phyloP scores from a whole-genome alignment of 2,888 invertebrate species.

The Caenorhabditis virilis region DNA sequence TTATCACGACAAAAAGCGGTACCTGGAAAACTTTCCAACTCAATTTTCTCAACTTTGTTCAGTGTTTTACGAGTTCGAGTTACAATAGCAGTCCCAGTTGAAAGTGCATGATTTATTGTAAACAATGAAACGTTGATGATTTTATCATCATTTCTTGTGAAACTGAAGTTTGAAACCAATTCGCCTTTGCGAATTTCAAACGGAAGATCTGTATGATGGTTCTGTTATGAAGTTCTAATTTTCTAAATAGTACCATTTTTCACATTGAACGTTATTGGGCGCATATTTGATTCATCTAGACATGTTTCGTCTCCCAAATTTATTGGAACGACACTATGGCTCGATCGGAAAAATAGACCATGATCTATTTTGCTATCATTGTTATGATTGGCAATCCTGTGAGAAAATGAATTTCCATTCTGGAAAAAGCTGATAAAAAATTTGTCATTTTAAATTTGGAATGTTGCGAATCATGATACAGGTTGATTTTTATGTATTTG shows the following conservation, averaged over 20 bases:
- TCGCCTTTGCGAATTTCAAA: conserved; percentile 19
- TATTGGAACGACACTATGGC: conserved; percentile 21
- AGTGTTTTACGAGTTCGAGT: conserved; percentile 16
- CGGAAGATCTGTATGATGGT: conserved; percentile 3
- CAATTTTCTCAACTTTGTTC: neutral
- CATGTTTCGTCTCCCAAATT: conserved; percentile 6
- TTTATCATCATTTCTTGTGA: conserved; percentile 13
- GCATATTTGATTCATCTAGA: conserved; percentile 15
- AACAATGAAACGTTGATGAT: conserved; percentile 9
- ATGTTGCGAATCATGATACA: no score
- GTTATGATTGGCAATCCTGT: conserved; percentile 2
- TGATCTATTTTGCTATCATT: no score
- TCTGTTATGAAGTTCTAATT: neutral
- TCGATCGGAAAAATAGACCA: conserved; percentile 23
- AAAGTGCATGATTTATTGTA: conserved; percentile 17
- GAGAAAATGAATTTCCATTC: conserved; percentile 24
- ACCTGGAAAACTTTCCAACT: conserved; percentile 20
- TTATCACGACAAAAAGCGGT: neutral
- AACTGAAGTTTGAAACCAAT: conserved; percentile 10
- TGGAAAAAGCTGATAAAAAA: conserved; percentile 8
- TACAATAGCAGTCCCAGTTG: conserved; percentile 33
- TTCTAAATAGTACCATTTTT: conserved; percentile 3
- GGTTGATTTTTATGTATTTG: no score
- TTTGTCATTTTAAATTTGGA: neutral
- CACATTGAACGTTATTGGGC: conserved; percentile 20